These are phyloP conservation scores for Geophilus truncorum DNA, from an alignment of 2,888 invertebrate genomes.

Conservation along the genomic window DNA sequence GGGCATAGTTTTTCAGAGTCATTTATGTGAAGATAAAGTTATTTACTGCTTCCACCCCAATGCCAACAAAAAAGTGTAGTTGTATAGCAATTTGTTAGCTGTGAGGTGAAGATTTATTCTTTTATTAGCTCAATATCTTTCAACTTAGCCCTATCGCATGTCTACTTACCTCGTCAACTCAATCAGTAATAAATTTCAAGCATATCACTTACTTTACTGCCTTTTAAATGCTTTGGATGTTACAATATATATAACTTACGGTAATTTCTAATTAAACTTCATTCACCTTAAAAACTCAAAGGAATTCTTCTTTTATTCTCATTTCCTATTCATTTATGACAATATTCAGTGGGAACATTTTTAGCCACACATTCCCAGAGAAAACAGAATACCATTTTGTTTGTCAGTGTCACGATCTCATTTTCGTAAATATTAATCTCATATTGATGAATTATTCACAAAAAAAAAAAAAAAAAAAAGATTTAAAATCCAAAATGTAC, in stretches of 20 bases:
- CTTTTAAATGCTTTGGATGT: neutral
- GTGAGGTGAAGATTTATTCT: slow-evolving; percentile 16
- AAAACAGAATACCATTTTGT: neutral
- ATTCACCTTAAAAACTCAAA: too few species aligned
- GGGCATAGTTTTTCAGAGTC: slow-evolving; percentile 11
- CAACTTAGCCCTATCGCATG: neutral
- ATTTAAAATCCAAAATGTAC: too few species aligned
- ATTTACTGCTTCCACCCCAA: slow-evolving; percentile 7
- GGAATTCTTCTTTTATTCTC: too few species aligned
- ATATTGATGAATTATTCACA: neutral
- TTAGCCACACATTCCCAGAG: neutral
- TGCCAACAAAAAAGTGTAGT: neutral
- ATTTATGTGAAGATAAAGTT: slow-evolving; percentile 12
- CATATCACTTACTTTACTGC: neutral
- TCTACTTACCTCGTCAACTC: neutral
- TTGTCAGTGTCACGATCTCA: neutral
- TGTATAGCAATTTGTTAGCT: slow-evolving; percentile 16
- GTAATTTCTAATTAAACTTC: too few species aligned
- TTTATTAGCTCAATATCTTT: slow-evolving; percentile 15
- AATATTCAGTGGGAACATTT: neutral
- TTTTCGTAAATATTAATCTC: neutral
- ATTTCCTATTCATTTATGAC: neutral
- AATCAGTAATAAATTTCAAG: neutral
- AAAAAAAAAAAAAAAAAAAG: too few species aligned
- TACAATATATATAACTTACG: too few species aligned